Evolutionary conservation across 2,797 vertebrate genomes (phyloP).

Genomic region (Onychomys arenicola): DNA sequence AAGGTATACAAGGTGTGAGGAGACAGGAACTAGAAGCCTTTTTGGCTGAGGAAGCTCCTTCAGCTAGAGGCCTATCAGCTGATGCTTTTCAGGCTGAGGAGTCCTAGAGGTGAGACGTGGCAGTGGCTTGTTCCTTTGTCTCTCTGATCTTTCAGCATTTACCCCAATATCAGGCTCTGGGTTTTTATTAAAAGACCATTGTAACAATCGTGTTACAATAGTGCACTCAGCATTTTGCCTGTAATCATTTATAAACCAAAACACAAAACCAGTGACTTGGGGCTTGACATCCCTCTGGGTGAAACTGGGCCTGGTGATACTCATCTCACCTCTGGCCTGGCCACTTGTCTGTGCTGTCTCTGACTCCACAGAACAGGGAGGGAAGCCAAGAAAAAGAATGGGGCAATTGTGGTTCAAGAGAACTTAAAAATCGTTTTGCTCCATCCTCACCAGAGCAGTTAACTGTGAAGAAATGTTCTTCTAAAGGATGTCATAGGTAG

Average conservation of each 20-base stretch:
- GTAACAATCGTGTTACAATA: background rate
- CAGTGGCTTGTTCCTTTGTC: too few relatives aligned
- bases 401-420: slow-evolving; percentile 63
- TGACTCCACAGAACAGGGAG: background rate
- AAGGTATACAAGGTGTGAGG: too few relatives aligned
- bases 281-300: background rate
- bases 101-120: too few relatives aligned
- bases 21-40: too few relatives aligned
- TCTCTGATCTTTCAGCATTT: too few relatives aligned
- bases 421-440: slow-evolving; percentile 74
- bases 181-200: too few relatives aligned
- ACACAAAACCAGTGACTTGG: background rate
- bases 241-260: slow-evolving; percentile 23
- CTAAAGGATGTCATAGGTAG: slow-evolving; percentile 76
- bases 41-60: too few relatives aligned
- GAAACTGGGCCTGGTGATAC: background rate
- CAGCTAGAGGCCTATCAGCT: too few relatives aligned
- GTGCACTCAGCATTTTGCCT: slow-evolving; percentile 9
- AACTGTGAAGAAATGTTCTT: slow-evolving; percentile 80
- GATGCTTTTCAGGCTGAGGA: too few relatives aligned
- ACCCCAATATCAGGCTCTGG: too few relatives aligned
- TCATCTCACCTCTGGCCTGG: slow-evolving; percentile 42
- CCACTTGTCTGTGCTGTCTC: background rate
- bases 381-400: slow-evolving; percentile 64
- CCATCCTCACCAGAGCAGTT: slow-evolving; percentile 58